A percentile compares a stretch with the other conserved stretches of the same genome.
phyloP scores from a whole-genome alignment of 1,140 invertebrate genomes.

The Hormaphis cornu region DNA sequence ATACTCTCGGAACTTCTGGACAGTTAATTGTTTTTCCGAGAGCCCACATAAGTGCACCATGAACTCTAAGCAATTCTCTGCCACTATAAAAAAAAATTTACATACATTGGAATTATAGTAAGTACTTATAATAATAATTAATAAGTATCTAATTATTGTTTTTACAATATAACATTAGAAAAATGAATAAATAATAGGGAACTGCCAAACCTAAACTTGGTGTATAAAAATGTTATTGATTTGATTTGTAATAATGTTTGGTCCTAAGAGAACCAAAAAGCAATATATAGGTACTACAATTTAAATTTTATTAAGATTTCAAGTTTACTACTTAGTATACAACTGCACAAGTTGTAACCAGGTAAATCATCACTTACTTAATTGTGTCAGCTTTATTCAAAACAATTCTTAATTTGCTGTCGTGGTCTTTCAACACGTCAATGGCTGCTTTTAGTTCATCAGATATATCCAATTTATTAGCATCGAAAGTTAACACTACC shows the following conservation, averaged over 20 bases:
- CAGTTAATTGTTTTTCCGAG: conserved; percentile 66
- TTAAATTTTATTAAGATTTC: not conserved
- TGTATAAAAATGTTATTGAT: no score
- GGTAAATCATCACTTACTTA: no score
- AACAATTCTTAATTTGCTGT: conserved; percentile 98
- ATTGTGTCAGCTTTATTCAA: conserved; percentile 99
- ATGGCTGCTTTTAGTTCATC: conserved; percentile 94
- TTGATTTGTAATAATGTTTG: no score
- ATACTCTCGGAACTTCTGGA: conserved; percentile 69
- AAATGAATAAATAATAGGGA: no score
- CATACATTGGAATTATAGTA: no score
- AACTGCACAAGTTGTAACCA: not conserved
- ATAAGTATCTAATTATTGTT: no score
- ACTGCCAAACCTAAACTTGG: no score
- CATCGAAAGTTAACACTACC: conserved; percentile 96
- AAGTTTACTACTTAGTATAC: no score
- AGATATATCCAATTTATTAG: conserved; percentile 98
- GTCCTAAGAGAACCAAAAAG: no score
- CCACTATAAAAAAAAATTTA: conserved; percentile 54
- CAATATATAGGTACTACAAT: no score
- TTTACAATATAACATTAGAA: no score
- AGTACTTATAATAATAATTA: no score
- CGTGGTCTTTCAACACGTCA: conserved; percentile 86
- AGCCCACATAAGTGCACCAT: conserved; percentile 93
- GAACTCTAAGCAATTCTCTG: conserved; percentile 96